Conservation (phyloP, 2,888 invertebrate genomes). For the Xanthorhoe designata region DNA sequence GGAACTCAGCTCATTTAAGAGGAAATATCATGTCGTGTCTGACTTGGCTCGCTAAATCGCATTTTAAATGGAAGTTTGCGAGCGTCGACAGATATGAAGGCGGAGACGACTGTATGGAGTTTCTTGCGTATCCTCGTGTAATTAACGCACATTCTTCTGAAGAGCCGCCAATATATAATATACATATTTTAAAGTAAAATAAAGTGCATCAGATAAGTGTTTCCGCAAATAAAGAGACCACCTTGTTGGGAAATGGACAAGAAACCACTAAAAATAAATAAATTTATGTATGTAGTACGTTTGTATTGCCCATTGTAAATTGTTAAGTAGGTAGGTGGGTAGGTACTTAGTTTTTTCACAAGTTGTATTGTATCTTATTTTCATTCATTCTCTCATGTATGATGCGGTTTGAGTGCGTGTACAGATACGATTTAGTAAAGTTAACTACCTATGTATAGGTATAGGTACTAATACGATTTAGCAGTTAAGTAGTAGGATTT, state of each 20-base stretch:
- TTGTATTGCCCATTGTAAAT: no score
- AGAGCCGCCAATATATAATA: conserved; percentile 39
- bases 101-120: conserved; percentile 37
- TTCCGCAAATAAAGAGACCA: conserved; percentile 5
- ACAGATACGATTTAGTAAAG: no score
- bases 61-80: conserved; percentile 72
- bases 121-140: conserved; percentile 40
- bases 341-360: no score
- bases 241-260: conserved; percentile 7
- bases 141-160: conserved; percentile 37
- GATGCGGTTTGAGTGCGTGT: no score
- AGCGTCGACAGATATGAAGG: conserved; percentile 59
- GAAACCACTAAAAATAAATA: no score
- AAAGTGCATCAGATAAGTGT: conserved; percentile 15
- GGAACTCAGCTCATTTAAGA: conserved; percentile 84
- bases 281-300: no score
- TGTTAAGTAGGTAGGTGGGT: no score
- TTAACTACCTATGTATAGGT: no score
- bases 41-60: conserved; percentile 70
- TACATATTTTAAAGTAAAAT: conserved; percentile 37
- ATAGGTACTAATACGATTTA: no score
- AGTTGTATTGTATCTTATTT: no score
- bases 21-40: conserved; percentile 78
- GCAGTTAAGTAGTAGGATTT: no score
- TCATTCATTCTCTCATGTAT: no score